Percentiles rank a stretch among this genome's conserved stretches.
Conservation (phyloP, 2,797 vertebrate species). For the Chanos chanos region DNA sequence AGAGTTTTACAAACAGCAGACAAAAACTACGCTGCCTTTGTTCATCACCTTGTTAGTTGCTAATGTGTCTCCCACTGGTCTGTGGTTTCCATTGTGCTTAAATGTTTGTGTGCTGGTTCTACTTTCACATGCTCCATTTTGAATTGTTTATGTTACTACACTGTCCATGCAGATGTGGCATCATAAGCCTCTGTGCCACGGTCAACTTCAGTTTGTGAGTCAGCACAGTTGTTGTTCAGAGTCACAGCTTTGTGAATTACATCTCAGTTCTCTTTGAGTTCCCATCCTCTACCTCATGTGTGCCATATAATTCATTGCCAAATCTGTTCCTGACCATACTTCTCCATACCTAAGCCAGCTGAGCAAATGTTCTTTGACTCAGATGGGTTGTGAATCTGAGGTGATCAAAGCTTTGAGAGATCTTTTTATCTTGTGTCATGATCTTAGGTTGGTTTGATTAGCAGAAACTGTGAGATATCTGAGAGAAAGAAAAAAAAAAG, state of each 20-base stretch:
- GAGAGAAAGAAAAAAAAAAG: too few species aligned
- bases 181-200: background rate
- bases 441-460: too few species aligned
- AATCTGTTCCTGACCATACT: background rate
- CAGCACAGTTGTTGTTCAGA: slow-evolving; percentile 28
- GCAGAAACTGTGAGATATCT: too few species aligned
- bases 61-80: background rate
- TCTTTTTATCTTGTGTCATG: too few species aligned
- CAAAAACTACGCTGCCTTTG: background rate
- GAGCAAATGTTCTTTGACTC: background rate
- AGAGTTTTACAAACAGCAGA: slow-evolving; percentile 4
- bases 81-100: slow-evolving; percentile 3
- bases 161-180: background rate
- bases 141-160: slow-evolving; percentile 5
- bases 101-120: background rate
- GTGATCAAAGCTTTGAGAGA: too few species aligned
- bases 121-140: background rate
- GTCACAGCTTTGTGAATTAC: background rate
- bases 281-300: slow-evolving; percentile 24
- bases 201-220: slow-evolving; percentile 8
- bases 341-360: background rate
- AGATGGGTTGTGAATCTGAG: too few species aligned
- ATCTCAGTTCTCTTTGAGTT: slow-evolving; percentile 12
- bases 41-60: background rate
- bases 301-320: background rate